Conservation (phyloP, 2,888 invertebrate genomes). For the Druceiella hillmani region DNA sequence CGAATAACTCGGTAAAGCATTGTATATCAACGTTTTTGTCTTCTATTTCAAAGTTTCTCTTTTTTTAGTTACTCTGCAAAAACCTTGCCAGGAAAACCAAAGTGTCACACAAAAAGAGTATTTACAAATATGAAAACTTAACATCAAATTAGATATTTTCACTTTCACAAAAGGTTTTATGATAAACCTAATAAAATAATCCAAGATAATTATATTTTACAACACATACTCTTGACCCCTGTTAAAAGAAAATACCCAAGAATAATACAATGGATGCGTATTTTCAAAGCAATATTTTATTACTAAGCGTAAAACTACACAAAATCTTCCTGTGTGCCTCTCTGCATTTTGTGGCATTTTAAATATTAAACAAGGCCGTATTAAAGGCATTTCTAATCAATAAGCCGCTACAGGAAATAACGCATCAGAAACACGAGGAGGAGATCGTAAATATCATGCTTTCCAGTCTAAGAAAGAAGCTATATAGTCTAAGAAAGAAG, state of each 20-base stretch:
- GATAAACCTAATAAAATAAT: slow-evolving; percentile 15
- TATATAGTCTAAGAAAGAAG: slow-evolving; percentile 20
- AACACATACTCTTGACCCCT: slow-evolving; percentile 15
- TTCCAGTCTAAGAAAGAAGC: slow-evolving; percentile 20
- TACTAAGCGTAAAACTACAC: slow-evolving; percentile 15
- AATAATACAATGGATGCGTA: slow-evolving; percentile 15
- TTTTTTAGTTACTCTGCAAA: slow-evolving; percentile 15
- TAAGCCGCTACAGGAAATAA: slow-evolving; percentile 14
- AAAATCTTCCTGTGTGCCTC: slow-evolving; percentile 19
- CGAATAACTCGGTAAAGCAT: too few relatives aligned
- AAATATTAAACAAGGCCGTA: slow-evolving; percentile 20
- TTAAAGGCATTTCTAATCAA: slow-evolving; percentile 21
- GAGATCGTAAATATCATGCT: slow-evolving; percentile 17
- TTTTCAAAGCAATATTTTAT: slow-evolving; percentile 17
- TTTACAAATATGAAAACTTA: slow-evolving; percentile 15
- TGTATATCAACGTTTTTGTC: too few relatives aligned
- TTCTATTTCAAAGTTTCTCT: too few relatives aligned
- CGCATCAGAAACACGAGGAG: slow-evolving; percentile 11
- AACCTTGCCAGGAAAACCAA: slow-evolving; percentile 16
- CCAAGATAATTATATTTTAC: slow-evolving; percentile 19
- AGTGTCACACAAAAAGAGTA: slow-evolving; percentile 7
- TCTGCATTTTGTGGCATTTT: slow-evolving; percentile 18
- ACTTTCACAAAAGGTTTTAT: slow-evolving; percentile 18
- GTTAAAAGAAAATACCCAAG: slow-evolving; percentile 16
- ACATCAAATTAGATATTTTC: slow-evolving; percentile 16